Base-by-base conservation (phyloP, 2,888 invertebrate species). In the Drosophila longiperda region DNA sequence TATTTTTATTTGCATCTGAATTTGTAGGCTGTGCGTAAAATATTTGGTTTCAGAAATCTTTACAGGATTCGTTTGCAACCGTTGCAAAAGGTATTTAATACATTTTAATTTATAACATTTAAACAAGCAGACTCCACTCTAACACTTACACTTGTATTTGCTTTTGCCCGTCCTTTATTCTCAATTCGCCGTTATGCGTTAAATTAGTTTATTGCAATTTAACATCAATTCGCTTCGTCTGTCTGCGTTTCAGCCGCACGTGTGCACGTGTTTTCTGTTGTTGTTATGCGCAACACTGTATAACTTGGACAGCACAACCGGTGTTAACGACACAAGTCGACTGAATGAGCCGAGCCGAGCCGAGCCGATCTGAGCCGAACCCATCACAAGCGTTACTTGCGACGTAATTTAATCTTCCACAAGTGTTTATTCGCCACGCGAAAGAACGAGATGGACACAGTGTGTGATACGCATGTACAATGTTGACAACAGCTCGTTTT, bases 241-340 rank as follows among this genome's bases (percentile, higher is more conserved):
- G 48, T 26, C 33, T 45, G 17, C 42, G 54, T 26, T 20, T n/a
- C 55, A 63, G 33, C n/a, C 8, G 12, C 65, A 63, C 53, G 33
- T 57, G 66, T 38, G 82, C 90, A 90, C 90, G 90, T 90, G 87
- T 75, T 80, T 83, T 78, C 3, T 78, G 82, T 76, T 72, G 69
- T 59, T 38, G 69, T 82, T 78, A 20, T 7, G 12, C 42, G 42
- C 1, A 1, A 6, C 82, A 82, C 66, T 52, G 78, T 62, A 49
- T 34, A 42, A 38, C 32, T 59, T 42, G 34, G 11, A 50, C 38
- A 12, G n/a, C 32, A 60, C 60, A 60, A 65, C 55, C 73, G 57
- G 73, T 57, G 33, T 53, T 36, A 26, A 52, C 36, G 34, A 61
- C 49, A 32, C 48, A 58, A 58, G 49, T 64, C 49, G 54, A 74